Conservation (phyloP, 2,113 vertebrate species). For the Carlito syrichta region DNA sequence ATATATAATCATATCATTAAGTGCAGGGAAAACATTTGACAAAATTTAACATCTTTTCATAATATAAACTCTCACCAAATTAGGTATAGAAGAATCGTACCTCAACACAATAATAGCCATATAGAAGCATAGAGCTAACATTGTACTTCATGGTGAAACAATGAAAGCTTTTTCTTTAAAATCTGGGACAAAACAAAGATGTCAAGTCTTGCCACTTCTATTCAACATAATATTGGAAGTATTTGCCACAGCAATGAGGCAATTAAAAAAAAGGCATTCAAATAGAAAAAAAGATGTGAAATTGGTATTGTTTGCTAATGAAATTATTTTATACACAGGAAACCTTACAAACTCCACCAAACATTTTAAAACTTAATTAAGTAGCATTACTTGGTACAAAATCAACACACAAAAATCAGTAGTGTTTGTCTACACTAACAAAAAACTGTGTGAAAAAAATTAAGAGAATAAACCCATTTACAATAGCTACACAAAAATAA, state of each 20-base stretch:
- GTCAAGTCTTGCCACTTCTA: not conserved
- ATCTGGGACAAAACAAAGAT: not conserved
- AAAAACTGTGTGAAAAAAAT: not conserved
- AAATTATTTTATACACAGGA: not conserved
- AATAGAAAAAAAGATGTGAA: not conserved
- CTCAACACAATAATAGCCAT: not conserved
- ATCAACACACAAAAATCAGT: not conserved
- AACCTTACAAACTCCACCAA: not conserved
- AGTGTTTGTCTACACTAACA: not conserved
- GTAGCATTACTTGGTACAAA: too few relatives aligned
- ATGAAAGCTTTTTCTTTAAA: not conserved
- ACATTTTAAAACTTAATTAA: too few relatives aligned
- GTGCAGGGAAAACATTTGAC: not conserved
- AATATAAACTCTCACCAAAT: not conserved
- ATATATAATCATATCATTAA: not conserved
- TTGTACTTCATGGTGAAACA: not conserved
- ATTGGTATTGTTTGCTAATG: not conserved
- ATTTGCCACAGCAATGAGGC: not conserved
- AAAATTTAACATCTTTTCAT: not conserved
- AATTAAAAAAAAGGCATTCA: not conserved
- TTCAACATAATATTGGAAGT: not conserved
- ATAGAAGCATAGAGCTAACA: not conserved
- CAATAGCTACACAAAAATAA: not conserved
- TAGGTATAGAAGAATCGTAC: not conserved
- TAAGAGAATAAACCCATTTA: not conserved